Evolutionary conservation across 1,140 invertebrate genomes (phyloP).

Genomic region (Pteromalus puparum): DNA sequence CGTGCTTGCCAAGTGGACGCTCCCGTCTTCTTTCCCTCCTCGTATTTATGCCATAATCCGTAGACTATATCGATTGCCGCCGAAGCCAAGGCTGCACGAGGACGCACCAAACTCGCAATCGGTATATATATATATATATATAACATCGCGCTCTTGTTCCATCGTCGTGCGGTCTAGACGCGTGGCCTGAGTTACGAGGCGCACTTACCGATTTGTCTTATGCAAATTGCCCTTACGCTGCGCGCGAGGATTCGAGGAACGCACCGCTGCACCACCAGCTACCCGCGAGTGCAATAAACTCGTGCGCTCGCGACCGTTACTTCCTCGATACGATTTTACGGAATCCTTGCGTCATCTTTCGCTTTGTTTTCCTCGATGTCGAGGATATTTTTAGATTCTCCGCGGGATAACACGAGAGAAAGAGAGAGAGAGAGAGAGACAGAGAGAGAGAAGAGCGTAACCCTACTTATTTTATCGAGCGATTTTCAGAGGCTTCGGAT

Average conservation of each 20-base stretch:
- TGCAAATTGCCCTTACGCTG: slow-evolving; percentile 41
- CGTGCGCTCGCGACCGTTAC: background rate
- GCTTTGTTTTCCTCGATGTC: background rate
- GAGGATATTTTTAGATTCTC: slow-evolving; percentile 17
- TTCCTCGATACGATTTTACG: slow-evolving; percentile 32
- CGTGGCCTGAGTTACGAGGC: background rate
- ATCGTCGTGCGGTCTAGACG: slow-evolving; percentile 25
- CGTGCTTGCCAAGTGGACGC: slow-evolving; percentile 6
- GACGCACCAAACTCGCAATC: background rate
- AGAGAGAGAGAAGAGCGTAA: background rate
- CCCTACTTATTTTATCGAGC: background rate
- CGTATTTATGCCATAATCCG: slow-evolving; percentile 25
- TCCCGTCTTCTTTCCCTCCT: too few species aligned
- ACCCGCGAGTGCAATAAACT: slow-evolving; percentile 38
- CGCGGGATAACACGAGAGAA: background rate
- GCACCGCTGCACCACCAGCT: background rate
- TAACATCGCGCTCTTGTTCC: background rate
- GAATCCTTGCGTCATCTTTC: slow-evolving; percentile 26
- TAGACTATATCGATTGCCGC: slow-evolving; percentile 1
- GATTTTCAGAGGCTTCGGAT: background rate
- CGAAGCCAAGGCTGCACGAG: background rate
- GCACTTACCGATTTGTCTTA: slow-evolving; percentile 45
- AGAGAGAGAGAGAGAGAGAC: too few species aligned
- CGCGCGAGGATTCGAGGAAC: background rate
- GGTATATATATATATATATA: background rate